Base-by-base conservation (phyloP, 2,797 vertebrate species). In the Sebastolobus altivelis region DNA sequence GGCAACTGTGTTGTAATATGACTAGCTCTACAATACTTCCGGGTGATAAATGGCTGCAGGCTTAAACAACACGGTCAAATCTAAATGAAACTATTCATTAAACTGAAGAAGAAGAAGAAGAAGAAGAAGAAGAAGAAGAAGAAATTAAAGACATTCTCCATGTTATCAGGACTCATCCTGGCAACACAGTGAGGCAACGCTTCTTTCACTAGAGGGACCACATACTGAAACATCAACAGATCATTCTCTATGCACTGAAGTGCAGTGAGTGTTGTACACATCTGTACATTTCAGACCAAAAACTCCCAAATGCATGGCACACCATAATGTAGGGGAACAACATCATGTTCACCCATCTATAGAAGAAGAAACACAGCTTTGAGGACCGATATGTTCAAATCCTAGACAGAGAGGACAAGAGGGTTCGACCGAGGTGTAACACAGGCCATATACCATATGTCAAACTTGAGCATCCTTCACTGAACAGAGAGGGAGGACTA, bases 151-250 rank as follows among this genome's bases (percentile, higher is more conserved):
- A 31, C 35, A 22, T 59, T 46, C 18, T 63, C 8, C 33, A 27
- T 66, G 54, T 29, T 25, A 37, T 5, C 25, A 31, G 52, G 22
- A 49, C 46, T 20, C 46, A 49, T 49, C 31, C 58, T 63, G 46
- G 46, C 8, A 33, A 20, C 35, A 54, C 40, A 49, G 4, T 13
- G 29, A 55, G 20, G 16, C 10, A 8, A 31, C 1, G 8, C 27
- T 81, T 38, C 31, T 68, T 79, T 72, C 29, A 54, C 27, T 33
- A 25, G 11, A 54, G 58, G 54, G 29, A 11, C 10, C 13, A 59
- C 38, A 59, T 8, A 1, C 10, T 49, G 20, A 55, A 62, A 60
- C 16, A 43, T 40, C 55, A 62, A 62, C 14, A 43, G 35, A 31
- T 35, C 14, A 43, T 37, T 79, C 40, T 63, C 49, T 54, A 9